Evolutionary conservation across 1,140 invertebrate genomes (phyloP).

Genomic region (Myzus persicae): DNA sequence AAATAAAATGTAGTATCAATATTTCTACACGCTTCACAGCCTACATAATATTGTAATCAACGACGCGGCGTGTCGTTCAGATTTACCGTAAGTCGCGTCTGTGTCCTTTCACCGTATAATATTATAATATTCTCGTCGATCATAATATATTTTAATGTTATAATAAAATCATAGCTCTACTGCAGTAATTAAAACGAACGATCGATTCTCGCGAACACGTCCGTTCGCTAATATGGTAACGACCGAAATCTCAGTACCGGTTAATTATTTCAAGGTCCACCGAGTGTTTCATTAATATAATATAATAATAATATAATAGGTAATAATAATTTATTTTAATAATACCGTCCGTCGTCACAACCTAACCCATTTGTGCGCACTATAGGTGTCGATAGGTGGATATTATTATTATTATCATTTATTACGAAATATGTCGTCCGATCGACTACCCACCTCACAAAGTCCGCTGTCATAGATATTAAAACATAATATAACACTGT

Average conservation of each 20-base stretch:
- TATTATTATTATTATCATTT: background rate
- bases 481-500: background rate
- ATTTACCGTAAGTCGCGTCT: background rate
- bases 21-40: background rate
- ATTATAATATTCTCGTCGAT: background rate
- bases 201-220: background rate
- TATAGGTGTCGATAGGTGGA: background rate
- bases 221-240: slow-evolving; percentile 17
- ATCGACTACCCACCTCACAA: background rate
- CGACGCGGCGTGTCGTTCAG: background rate
- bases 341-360: background rate
- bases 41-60: background rate
- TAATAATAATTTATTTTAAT: background rate
- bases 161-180: background rate
- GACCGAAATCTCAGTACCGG: background rate
- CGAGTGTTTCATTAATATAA: background rate
- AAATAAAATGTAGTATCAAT: background rate
- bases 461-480: background rate
- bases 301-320: background rate
- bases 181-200: background rate
- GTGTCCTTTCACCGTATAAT: background rate
- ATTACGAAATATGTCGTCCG: background rate
- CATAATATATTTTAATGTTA: background rate
- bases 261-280: slow-evolving; percentile 3
- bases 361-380: background rate